A percentile compares a stretch with the other conserved stretches of the same genome.
These are phyloP conservation scores for Pterostichus madidus DNA, from an alignment of 2,888 invertebrate genomes.

Conservation along the genomic window DNA sequence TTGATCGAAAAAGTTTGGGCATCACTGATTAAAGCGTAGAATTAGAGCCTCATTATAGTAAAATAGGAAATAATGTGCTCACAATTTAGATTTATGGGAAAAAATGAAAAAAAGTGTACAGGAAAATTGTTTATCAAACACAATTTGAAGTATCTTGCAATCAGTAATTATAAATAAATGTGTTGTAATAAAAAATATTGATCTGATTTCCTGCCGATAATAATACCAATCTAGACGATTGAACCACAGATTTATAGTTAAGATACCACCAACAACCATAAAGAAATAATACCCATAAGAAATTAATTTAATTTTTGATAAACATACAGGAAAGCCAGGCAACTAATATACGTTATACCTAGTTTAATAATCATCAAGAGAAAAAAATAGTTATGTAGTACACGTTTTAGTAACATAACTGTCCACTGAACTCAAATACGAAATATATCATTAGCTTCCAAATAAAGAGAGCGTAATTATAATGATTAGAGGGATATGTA, in stretches of 20 bases:
- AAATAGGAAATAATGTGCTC: slow-evolving; percentile 35
- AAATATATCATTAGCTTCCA: slow-evolving; percentile 67
- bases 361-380: slow-evolving; percentile 49
- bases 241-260: slow-evolving; percentile 53
- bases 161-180: slow-evolving; percentile 54
- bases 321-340: slow-evolving; percentile 61
- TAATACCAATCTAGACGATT: slow-evolving; percentile 52
- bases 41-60: slow-evolving; percentile 22
- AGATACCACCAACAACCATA: slow-evolving; percentile 57
- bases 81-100: slow-evolving; percentile 36
- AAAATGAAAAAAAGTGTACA: slow-evolving; percentile 10
- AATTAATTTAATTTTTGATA: slow-evolving; percentile 66
- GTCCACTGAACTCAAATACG: slow-evolving; percentile 65
- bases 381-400: slow-evolving; percentile 50
- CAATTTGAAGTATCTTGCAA: slow-evolving; percentile 45
- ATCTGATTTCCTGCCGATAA: slow-evolving; percentile 54
- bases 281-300: slow-evolving; percentile 58
- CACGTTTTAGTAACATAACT: slow-evolving; percentile 63
- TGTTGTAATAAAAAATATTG: slow-evolving; percentile 55
- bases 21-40: slow-evolving; percentile 29
- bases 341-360: slow-evolving; percentile 54
- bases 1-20: slow-evolving; percentile 17
- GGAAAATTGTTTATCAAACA: slow-evolving; percentile 47
- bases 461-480: slow-evolving; percentile 66
- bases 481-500: slow-evolving; percentile 65